phyloP scores from a whole-genome alignment of 2,113 vertebrate species.

The Rhinichthys klamathensis region DNA sequence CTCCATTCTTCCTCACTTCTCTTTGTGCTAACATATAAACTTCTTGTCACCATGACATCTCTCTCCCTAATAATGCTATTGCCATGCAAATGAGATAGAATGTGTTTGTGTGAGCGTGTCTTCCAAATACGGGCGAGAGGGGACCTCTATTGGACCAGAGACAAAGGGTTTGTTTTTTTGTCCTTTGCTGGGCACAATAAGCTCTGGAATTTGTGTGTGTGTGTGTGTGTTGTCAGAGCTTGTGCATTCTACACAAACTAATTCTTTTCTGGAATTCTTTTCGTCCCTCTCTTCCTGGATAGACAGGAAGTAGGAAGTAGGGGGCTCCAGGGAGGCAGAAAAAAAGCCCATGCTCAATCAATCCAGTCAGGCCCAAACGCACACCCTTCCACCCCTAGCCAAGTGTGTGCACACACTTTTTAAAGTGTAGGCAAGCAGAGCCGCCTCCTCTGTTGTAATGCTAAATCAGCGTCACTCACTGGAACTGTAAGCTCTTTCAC shows the following conservation, averaged over 20 bases:
- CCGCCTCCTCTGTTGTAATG: conserved; percentile 76
- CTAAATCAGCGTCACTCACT: conserved; percentile 73
- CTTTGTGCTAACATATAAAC: conserved; percentile 76
- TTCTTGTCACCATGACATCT: conserved; percentile 78
- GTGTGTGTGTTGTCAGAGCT: conserved; percentile 47
- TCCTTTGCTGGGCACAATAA: conserved; percentile 62
- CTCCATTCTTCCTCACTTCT: conserved; percentile 72
- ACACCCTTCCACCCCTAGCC: conserved; percentile 66
- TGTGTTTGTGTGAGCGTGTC: conserved; percentile 65
- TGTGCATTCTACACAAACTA: conserved; percentile 32
- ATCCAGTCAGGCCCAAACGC: conserved; percentile 65
- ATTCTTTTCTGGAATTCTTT: conserved; percentile 46
- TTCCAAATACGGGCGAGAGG: conserved; percentile 61
- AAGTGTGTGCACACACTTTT: conserved; percentile 69
- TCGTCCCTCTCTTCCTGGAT: conserved; percentile 52
- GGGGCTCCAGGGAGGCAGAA: conserved; percentile 62
- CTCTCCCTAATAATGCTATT: conserved; percentile 76
- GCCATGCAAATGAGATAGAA: conserved; percentile 76
- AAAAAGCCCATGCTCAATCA: conserved; percentile 69
- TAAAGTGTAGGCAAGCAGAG: conserved; percentile 60
- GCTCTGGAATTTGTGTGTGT: conserved; percentile 53
- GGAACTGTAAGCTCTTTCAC: conserved; percentile 74
- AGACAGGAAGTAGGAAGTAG: conserved; percentile 69
- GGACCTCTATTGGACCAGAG: conserved; percentile 62
- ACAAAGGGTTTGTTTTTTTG: conserved; percentile 55